Evolutionary conservation across 2,888 invertebrate genomes (phyloP).

Genomic region (Torymus aiolomorphi): DNA sequence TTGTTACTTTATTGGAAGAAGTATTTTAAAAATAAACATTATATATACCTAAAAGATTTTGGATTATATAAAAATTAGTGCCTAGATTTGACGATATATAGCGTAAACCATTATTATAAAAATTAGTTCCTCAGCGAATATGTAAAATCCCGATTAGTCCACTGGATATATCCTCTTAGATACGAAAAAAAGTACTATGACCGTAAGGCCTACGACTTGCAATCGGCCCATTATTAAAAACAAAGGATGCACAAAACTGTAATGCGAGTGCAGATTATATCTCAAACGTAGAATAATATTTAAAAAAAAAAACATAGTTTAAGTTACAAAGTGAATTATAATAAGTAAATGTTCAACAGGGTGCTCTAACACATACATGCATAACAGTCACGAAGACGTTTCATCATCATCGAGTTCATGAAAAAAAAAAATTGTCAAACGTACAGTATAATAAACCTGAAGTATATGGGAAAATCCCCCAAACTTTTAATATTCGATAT

Average conservation of each 20-base stretch:
- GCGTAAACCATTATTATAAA: no score
- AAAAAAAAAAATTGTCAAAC: no score
- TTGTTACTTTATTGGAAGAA: no score
- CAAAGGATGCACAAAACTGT: slow-evolving; percentile 26
- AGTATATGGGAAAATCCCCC: no score
- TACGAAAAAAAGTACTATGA: slow-evolving; percentile 7
- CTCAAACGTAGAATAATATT: slow-evolving; percentile 4
- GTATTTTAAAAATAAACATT: no score
- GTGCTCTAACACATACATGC: slow-evolving; percentile 22
- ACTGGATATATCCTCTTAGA: slow-evolving; percentile 45
- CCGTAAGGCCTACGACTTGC: slow-evolving; percentile 21
- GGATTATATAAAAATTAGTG: slow-evolving; percentile 12
- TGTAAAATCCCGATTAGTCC: not conserved
- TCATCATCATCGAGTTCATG: no score
- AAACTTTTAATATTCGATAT: no score
- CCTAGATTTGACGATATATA: slow-evolving; percentile 24
- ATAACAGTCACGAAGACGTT: no score
- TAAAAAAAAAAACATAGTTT: not conserved
- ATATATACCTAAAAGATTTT: not conserved
- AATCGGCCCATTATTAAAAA: slow-evolving; percentile 24
- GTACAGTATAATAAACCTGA: no score
- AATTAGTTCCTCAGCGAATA: no score
- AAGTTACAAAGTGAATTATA: slow-evolving; percentile 13
- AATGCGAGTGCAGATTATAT: slow-evolving; percentile 15
- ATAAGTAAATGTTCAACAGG: slow-evolving; percentile 38